Conservation (phyloP, 2,113 vertebrate genomes). For the Aepyceros melampus region DNA sequence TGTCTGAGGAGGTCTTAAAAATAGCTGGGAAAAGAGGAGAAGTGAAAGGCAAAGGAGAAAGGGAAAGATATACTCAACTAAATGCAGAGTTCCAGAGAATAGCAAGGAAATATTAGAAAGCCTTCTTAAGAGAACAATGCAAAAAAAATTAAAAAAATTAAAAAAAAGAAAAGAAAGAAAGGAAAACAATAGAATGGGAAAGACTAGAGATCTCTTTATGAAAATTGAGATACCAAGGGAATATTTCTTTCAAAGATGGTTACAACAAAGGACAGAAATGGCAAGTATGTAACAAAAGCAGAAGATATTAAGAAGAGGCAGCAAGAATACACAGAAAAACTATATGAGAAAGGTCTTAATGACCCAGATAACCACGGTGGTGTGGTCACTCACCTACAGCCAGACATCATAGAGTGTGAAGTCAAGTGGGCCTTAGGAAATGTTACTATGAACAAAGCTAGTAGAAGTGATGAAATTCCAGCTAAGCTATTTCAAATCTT, state of each 20-base stretch:
- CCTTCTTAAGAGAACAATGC: not conserved
- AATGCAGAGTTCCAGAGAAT: not conserved
- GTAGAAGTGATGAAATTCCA: not conserved
- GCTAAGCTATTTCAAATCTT: not conserved
- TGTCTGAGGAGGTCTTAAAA: not conserved
- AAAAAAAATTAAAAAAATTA: too few species aligned
- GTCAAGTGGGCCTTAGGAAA: not conserved
- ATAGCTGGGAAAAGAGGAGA: not conserved
- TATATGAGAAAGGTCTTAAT: not conserved
- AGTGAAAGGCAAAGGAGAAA: not conserved
- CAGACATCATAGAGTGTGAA: not conserved
- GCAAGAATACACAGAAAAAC: not conserved
- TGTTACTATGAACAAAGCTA: not conserved
- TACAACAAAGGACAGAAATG: not conserved
- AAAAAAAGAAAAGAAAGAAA: not conserved
- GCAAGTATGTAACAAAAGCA: not conserved
- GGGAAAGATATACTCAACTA: not conserved
- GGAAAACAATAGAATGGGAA: not conserved
- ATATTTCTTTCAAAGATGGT: not conserved
- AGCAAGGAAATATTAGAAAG: not conserved
- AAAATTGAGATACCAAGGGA: not conserved
- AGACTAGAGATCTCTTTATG: not conserved
- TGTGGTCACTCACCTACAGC: not conserved
- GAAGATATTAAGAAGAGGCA: not conserved
- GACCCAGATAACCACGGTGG: not conserved